These are phyloP conservation scores for Nomada hirtipes DNA, from an alignment of 2,888 invertebrate genomes.

Conservation along the genomic window DNA sequence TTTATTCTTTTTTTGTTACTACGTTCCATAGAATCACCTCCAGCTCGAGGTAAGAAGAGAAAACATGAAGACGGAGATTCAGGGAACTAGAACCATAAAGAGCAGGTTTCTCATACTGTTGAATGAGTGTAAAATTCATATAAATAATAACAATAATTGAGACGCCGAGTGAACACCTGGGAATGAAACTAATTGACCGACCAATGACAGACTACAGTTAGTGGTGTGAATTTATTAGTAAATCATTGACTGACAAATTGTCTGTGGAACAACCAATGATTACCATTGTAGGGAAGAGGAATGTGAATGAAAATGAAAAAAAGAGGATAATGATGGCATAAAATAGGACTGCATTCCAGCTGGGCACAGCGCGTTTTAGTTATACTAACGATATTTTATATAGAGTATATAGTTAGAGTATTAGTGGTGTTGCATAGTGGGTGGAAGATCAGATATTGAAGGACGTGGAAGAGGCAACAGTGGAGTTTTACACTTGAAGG, in stretches of 20 bases:
- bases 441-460: constrained; percentile 68
- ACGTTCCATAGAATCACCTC: constrained; percentile 83
- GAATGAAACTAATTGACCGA: constrained; percentile 83
- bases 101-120: constrained; percentile 77
- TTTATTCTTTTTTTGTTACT: constrained; percentile 8
- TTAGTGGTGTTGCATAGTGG: constrained; percentile 80
- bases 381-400: constrained; percentile 84
- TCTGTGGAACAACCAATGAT: constrained; percentile 72
- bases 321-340: constrained; percentile 75
- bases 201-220: constrained; percentile 82
- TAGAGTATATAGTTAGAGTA: constrained; percentile 84
- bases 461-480: constrained; percentile 67
- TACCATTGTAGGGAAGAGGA: constrained; percentile 60
- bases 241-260: constrained; percentile 78
- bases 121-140: constrained; percentile 83
- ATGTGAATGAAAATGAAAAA: constrained; percentile 57
- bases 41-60: constrained; percentile 89
- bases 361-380: constrained; percentile 84
- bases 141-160: constrained; percentile 82
- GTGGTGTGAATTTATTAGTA: constrained; percentile 81
- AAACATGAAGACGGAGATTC: constrained; percentile 88
- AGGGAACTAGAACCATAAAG: constrained; percentile 79
- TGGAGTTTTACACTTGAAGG: constrained; percentile 81
- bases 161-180: constrained; percentile 82
- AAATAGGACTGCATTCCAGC: constrained; percentile 83